Percentiles rank a stretch among this genome's conserved stretches.
phyloP scores from a whole-genome alignment of 2,797 vertebrate genomes.

The Sebastes oblongus region DNA sequence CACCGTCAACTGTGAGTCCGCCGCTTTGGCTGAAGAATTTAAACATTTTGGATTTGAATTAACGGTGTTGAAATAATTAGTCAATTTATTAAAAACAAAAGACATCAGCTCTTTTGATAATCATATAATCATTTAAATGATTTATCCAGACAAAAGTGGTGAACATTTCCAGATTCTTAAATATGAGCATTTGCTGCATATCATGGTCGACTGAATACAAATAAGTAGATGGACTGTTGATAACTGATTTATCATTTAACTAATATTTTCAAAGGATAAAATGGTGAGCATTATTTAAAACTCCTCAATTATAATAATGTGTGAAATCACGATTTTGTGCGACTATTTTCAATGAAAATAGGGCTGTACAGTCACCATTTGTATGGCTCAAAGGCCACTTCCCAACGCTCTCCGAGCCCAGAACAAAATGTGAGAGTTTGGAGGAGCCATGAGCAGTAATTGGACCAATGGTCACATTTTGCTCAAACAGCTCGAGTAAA shows the following conservation, averaged over 20 bases:
- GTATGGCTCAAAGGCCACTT: not conserved
- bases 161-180: not conserved
- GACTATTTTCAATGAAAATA: not conserved
- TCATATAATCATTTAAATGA: not conserved
- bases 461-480: not conserved
- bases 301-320: not conserved
- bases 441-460: not conserved
- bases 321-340: not conserved
- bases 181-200: not conserved
- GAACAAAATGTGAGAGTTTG: not conserved
- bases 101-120: not conserved
- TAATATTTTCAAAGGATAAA: not conserved
- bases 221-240: not conserved
- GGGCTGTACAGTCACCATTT: not conserved
- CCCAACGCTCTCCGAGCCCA: not conserved
- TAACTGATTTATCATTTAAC: not conserved
- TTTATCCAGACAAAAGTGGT: not conserved
- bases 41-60: not conserved
- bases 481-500: not conserved
- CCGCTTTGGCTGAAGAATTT: not conserved
- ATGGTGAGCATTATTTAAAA: not conserved
- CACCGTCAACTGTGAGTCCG: conserved; percentile 84
- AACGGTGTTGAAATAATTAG: not conserved
- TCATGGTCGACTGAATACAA: not conserved
- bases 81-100: not conserved